Percentiles rank a stretch among this genome's conserved stretches.
Conservation (phyloP, 92 coral and sea anemone species). For the Parazoanthus darwini region DNA sequence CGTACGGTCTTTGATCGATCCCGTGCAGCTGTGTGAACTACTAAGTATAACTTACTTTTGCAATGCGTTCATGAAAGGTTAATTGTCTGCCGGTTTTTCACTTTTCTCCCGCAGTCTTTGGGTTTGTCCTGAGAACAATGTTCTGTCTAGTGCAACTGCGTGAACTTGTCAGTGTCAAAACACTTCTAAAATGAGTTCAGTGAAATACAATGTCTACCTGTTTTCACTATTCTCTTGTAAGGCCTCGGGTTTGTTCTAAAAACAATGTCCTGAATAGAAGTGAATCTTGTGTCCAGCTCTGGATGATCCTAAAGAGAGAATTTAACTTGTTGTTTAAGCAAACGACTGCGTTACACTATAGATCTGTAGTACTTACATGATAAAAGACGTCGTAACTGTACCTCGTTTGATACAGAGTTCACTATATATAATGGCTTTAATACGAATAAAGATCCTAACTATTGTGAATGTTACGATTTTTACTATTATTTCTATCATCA, state of each 20-base stretch:
- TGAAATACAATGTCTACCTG: slow-evolving; percentile 46
- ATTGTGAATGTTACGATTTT: too few relatives aligned
- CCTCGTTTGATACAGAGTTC: too few relatives aligned
- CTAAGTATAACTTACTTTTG: not conserved
- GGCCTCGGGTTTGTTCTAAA: slow-evolving; percentile 78
- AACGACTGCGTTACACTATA: too few relatives aligned
- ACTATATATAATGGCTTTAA: too few relatives aligned
- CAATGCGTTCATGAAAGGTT: not conserved
- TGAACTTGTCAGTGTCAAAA: too few relatives aligned
- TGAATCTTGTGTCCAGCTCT: slow-evolving; percentile 89
- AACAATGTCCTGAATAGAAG: slow-evolving; percentile 83
- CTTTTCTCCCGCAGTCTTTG: slow-evolving; percentile 44
- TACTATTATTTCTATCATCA: too few relatives aligned
- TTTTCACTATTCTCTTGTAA: slow-evolving; percentile 61
- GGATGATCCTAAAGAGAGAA: slow-evolving; percentile 74
- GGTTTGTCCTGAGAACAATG: slow-evolving; percentile 79
- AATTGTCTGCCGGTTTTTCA: slow-evolving; percentile 60
- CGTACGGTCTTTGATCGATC: too few relatives aligned
- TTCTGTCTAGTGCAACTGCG: slow-evolving; percentile 45
- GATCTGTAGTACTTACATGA: too few relatives aligned
- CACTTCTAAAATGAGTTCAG: not conserved
- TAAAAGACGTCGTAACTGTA: too few relatives aligned
- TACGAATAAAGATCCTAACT: too few relatives aligned
- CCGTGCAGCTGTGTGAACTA: too few relatives aligned
- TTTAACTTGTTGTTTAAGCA: not conserved